phyloP scores from a whole-genome alignment of 2,113 vertebrate genomes.

The Lophius piscatorius region DNA sequence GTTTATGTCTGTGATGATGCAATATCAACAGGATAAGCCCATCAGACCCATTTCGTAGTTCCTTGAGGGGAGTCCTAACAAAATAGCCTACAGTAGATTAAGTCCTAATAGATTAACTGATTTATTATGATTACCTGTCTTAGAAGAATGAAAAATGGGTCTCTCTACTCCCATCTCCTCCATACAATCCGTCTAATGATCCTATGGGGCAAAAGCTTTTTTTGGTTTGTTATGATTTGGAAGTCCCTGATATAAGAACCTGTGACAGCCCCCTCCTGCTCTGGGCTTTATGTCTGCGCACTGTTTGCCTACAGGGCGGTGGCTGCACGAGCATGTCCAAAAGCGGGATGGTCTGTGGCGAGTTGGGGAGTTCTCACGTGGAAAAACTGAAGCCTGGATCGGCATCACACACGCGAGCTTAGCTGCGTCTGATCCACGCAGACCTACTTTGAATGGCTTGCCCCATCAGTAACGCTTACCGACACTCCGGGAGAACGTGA shows the following conservation, averaged over 20 bases:
- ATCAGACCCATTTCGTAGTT: too few relatives aligned
- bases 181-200: neutral
- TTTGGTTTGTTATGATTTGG: slow-evolving; percentile 13
- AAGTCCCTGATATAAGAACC: slow-evolving; percentile 14
- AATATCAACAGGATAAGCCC: too few relatives aligned
- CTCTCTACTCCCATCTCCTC: neutral
- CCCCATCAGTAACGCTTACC: slow-evolving; percentile 14
- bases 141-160: neutral
- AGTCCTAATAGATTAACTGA: too few relatives aligned
- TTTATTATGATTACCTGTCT: too few relatives aligned
- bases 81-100: too few relatives aligned
- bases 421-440: slow-evolving; percentile 21
- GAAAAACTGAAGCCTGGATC: neutral
- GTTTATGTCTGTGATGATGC: too few relatives aligned
- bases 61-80: neutral
- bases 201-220: slow-evolving; percentile 1
- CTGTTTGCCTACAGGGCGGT: slow-evolving; percentile 72
- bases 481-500: slow-evolving; percentile 10
- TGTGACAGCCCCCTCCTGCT: slow-evolving; percentile 1
- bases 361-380: slow-evolving; percentile 46
- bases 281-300: slow-evolving; percentile 33
- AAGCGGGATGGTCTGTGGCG: slow-evolving; percentile 59
- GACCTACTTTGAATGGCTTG: slow-evolving; percentile 34
- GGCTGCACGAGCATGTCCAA: slow-evolving; percentile 67
- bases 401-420: slow-evolving; percentile 2